Conservation (phyloP, 1,140 invertebrate genomes). For the Temnothorax longispinosus region DNA sequence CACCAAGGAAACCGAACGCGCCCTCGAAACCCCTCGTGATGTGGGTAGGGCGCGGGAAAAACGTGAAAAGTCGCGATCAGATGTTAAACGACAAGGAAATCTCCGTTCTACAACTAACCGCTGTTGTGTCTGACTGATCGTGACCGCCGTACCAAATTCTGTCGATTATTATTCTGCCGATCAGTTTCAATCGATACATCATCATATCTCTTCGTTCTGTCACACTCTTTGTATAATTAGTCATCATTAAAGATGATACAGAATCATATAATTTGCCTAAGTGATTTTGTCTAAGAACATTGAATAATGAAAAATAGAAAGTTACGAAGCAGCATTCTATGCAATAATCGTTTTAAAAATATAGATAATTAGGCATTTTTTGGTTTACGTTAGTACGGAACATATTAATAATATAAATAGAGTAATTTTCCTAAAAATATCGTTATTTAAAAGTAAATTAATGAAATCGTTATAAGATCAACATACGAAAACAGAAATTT, state of each 20-base stretch:
- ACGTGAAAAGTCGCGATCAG: conserved; percentile 66
- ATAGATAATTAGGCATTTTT: background rate
- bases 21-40: conserved; percentile 65
- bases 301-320: background rate
- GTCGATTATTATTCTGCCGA: conserved; percentile 24
- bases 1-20: conserved; percentile 82
- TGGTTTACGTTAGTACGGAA: background rate
- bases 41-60: conserved; percentile 56
- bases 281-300: background rate
- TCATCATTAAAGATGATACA: background rate
- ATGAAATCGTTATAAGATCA: background rate
- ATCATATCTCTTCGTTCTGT: background rate
- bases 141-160: conserved; percentile 28
- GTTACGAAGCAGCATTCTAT: background rate
- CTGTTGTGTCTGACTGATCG: conserved; percentile 22
- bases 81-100: conserved; percentile 81
- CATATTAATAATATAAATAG: background rate
- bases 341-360: background rate
- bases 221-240: background rate
- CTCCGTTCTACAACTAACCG: conserved; percentile 63
- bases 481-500: background rate
- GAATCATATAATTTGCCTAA: background rate
- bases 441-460: background rate
- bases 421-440: background rate
- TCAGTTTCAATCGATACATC: background rate